Base-by-base conservation (phyloP, 2,113 vertebrate genomes). In the Bufo bufo region DNA sequence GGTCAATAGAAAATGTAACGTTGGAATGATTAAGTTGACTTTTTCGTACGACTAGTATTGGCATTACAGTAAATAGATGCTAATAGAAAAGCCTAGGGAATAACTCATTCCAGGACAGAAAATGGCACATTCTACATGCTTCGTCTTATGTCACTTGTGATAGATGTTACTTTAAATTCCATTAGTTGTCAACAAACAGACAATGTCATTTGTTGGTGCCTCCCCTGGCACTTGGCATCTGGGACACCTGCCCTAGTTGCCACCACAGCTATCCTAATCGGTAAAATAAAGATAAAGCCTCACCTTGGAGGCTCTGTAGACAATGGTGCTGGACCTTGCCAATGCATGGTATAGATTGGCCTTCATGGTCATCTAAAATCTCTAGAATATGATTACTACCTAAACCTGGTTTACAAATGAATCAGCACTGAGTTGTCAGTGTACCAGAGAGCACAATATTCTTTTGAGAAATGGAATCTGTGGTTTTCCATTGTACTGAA, bases 1-100 rank as follows among this genome's bases (percentile, higher is more conserved):
- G 91, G 93, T 93, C 91, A 93, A 90, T 91, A 89, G 92, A 91
- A 93, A 92, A 90, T 94, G 91, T 91, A 89, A 93, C 92, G 90
- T 92, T 92, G 63, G 33, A 80, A 87, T 58, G 61, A 82, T 61
- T 43, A 74, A 3, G 54, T 23, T 81, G 78, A 74, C 86, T 82
- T 82, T 33, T 74, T 90, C 87, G 86, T 90, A 91, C 87, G 91
- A 89, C 86, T 91, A 92, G 87, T 93, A 91, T 91, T 90, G 92
- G 93, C 93, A 94, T 92, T 93, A 33, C 33, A 33, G 33, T 33
- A 92, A 93, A 92, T 87, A 90, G 90, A 91, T 91, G 91, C 90
- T 93, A 93, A 92, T 90, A 91, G 89, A 92, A 91, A 91, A 86
- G 90, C 85, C 90, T 90, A 90, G 85, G 4, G 0, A 92, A 77